phyloP scores from a whole-genome alignment of 2,888 invertebrate genomes.

The Drosophila villosipedis region DNA sequence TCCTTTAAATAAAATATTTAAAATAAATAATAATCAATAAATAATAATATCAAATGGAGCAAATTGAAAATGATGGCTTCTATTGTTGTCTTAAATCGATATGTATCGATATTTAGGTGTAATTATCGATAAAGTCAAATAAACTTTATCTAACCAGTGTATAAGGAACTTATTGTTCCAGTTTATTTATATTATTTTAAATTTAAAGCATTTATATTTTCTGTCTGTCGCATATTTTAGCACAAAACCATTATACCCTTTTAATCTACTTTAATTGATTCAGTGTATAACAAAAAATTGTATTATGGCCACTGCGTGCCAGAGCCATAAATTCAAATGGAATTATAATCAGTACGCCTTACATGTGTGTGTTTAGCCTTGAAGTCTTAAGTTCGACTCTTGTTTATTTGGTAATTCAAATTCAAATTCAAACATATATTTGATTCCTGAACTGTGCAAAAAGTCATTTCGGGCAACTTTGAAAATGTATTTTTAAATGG shows the following conservation, averaged over 20 bases:
- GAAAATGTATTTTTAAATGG: background rate
- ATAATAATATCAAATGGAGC: background rate
- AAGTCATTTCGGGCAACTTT: background rate
- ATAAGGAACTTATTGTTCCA: background rate
- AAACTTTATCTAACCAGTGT: background rate
- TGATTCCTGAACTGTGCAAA: background rate
- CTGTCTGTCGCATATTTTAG: background rate
- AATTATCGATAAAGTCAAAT: background rate
- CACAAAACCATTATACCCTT: background rate
- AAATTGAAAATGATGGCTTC: too few relatives aligned
- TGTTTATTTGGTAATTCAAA: background rate
- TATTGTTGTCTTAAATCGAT: background rate
- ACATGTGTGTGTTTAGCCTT: background rate
- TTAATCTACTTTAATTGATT: background rate
- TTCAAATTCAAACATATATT: background rate
- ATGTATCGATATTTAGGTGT: background rate
- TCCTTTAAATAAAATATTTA: background rate
- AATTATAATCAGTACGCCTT: conserved; percentile 17
- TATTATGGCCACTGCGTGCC: conserved; percentile 24
- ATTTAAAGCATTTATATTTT: too few relatives aligned
- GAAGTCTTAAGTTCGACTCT: background rate
- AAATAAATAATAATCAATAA: background rate
- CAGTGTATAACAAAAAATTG: conserved; percentile 9
- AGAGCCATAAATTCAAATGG: conserved; percentile 18
- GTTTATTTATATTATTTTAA: too few relatives aligned